Evolutionary conservation across 2,797 vertebrate species (phyloP), one percentile per base, ranked within the genome.

Genomic region (Apogon talboti): DNA sequence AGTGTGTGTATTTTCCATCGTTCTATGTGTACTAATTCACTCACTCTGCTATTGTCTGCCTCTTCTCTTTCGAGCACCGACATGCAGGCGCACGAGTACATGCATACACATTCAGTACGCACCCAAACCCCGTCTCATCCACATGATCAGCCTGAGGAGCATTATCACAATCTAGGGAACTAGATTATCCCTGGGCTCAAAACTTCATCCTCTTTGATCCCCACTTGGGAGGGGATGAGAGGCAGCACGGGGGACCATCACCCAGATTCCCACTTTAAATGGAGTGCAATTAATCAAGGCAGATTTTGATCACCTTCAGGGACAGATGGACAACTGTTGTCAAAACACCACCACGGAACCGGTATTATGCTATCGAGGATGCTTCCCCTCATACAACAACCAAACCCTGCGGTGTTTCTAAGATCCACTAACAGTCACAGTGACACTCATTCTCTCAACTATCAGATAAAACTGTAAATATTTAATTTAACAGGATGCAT

Each of bases 131-230:
- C 24, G 68, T 71, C 78, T 78, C 84, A 82, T 80, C 82, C 81
- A 49, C 81, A 84, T 44, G 69, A 89, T 88, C 78, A 87, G 73
- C 85, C 85, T 76, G 82, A 92, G 81, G 79, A 86, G 89, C 87
- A 89, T 93, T 91, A 92, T 93, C 90, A 87, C 89, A 91, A 90
- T 92, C 88, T 87, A 80, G 73, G 78, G 90, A 87, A 89, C 78
- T 86, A 89, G 92, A 93, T 93, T 91, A 93, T 88, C 86, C 88
- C 75, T 12, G 24, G 74, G 85, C 86, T 93, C 82, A 82, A 82
- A 91, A 85, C 89, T 85, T 92, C 85, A 91, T 92, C 88, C 85
- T 73, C 87, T 84, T 83, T 89, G 82, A 87, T 86, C 87, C 85
- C 68, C 56, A 69, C 86, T 86, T 76, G 82, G 84, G 85, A 88